Conservation (phyloP, 2,888 invertebrate genomes). For the Busseola fusca region DNA sequence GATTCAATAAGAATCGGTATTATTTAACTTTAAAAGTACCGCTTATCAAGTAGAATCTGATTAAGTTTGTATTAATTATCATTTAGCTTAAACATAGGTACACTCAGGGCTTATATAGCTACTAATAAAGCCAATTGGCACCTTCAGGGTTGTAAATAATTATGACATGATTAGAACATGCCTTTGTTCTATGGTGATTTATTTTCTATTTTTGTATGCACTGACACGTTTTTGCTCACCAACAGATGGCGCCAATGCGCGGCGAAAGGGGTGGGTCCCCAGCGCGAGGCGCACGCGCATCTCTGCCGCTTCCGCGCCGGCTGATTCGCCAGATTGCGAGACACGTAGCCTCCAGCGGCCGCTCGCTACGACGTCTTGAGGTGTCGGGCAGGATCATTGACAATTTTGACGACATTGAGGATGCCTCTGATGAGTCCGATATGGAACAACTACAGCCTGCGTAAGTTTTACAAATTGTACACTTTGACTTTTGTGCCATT, state of each 20-base stretch:
- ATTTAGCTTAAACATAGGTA: background rate
- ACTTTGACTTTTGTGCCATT: no score
- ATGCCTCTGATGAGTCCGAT: constrained; percentile 83
- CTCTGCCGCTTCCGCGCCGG: constrained; percentile 84
- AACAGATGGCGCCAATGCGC: constrained; percentile 87
- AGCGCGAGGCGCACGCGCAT: constrained; percentile 85
- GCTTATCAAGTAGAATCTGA: background rate
- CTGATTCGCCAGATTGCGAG: constrained; percentile 87
- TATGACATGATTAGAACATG: no score
- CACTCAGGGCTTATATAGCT: background rate
- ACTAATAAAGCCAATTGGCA: background rate
- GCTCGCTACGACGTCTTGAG: constrained; percentile 85
- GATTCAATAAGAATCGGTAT: constrained; percentile 17
- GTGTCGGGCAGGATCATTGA: constrained; percentile 87
- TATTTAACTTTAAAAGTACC: constrained; percentile 2
- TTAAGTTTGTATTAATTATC: constrained; percentile 3
- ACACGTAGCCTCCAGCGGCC: constrained; percentile 86
- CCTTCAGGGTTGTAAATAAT: no score
- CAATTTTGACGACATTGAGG: constrained; percentile 87
- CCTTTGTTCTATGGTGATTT: background rate
- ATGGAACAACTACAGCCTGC: constrained; percentile 82
- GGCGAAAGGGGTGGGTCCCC: constrained; percentile 86
- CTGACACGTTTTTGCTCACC: constrained; percentile 19
- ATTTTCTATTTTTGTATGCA: background rate
- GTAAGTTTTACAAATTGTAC: constrained; percentile 71